phyloP scores from a whole-genome alignment of 2,888 invertebrate species.

The Melanotus villosus region DNA sequence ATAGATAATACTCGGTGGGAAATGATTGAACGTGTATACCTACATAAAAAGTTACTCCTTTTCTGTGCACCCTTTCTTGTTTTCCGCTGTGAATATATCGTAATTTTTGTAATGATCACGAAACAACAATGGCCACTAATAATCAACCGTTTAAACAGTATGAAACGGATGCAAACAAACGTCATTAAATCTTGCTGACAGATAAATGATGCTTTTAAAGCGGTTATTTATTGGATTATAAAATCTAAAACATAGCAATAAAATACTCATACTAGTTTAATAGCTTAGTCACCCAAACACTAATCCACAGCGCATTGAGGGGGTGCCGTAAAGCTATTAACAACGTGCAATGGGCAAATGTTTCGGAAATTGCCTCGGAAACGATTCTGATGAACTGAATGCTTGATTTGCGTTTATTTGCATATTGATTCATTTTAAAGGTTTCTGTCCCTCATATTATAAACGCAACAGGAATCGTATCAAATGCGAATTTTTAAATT shows the following conservation, averaged over 20 bases:
- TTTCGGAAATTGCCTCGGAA: constrained; percentile 65
- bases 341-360: constrained; percentile 60
- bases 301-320: constrained; percentile 47
- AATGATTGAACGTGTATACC: too few relatives aligned
- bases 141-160: too few relatives aligned
- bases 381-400: constrained; percentile 61
- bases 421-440: constrained; percentile 52
- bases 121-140: too few relatives aligned
- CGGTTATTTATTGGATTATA: neutral
- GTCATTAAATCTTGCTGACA: neutral
- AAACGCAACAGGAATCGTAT: constrained; percentile 16
- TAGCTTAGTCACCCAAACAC: constrained; percentile 41
- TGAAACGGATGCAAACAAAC: neutral
- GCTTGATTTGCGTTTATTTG: constrained; percentile 64
- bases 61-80: too few relatives aligned
- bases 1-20: neutral
- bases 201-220: neutral
- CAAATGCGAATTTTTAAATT: constrained; percentile 5
- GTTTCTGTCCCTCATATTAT: constrained; percentile 30
- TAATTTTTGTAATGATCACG: too few relatives aligned
- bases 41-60: too few relatives aligned
- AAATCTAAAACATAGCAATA: constrained; percentile 22
- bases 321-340: constrained; percentile 53
- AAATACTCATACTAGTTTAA: constrained; percentile 38
- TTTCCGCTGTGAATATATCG: too few relatives aligned